Percentiles rank a stretch among this genome's conserved stretches.
Conservation (phyloP, 2,888 invertebrate species). For the Ethmia dodecea region DNA sequence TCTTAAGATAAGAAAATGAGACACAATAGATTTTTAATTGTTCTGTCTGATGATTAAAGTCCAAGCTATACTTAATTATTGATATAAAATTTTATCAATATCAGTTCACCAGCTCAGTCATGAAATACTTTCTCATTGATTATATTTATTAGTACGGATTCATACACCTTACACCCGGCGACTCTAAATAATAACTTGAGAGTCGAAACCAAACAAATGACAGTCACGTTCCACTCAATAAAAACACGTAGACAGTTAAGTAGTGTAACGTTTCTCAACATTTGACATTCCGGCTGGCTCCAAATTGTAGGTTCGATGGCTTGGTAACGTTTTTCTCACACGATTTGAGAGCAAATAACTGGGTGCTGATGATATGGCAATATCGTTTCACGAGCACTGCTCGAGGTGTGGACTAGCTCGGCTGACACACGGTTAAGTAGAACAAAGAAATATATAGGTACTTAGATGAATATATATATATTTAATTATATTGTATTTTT, state of each 20-base stretch:
- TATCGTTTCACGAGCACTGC: constrained; percentile 55
- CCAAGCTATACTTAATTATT: no score
- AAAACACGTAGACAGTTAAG: constrained; percentile 16
- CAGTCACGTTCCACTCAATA: constrained; percentile 35
- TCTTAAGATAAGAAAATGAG: no score
- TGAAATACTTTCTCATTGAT: no score
- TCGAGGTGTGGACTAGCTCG: constrained; percentile 43
- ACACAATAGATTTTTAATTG: no score
- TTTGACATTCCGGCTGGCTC: constrained; percentile 60
- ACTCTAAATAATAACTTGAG: constrained; percentile 24
- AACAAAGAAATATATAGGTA: not conserved
- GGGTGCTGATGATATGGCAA: constrained; percentile 68
- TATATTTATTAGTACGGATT: not conserved
- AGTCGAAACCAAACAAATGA: constrained; percentile 43
- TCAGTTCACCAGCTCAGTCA: no score
- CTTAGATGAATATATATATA: no score
- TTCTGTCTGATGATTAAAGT: no score
- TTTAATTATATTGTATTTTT: no score
- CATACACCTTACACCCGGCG: constrained; percentile 5
- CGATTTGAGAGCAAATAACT: constrained; percentile 71
- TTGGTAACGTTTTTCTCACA: constrained; percentile 70
- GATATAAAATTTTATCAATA: no score
- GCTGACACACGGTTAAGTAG: constrained; percentile 22
- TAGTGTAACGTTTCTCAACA: constrained; percentile 47
- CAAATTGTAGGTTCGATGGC: constrained; percentile 61